Conservation (phyloP, 2,113 vertebrate species). For the Entomyzon cyanotis region DNA sequence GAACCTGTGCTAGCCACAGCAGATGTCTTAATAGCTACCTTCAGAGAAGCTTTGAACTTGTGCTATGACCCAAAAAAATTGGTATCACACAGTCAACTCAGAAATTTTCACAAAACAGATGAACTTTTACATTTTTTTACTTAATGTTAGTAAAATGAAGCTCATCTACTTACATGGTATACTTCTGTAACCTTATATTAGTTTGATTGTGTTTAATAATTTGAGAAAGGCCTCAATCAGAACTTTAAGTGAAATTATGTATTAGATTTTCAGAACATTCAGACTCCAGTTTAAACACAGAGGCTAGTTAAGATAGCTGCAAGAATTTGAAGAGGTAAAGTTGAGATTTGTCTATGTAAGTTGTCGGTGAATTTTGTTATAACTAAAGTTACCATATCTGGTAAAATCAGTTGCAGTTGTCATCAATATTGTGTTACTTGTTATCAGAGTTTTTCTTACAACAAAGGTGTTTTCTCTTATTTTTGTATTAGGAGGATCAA, state of each 20-base stretch:
- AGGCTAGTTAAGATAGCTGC: neutral
- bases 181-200: neutral
- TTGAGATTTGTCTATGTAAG: neutral
- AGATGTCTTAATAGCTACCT: neutral
- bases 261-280: neutral
- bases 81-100: neutral
- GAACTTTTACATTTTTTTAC: neutral
- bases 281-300: neutral
- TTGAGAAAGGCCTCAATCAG: neutral
- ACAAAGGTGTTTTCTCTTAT: neutral
- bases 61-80: neutral
- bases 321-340: neutral
- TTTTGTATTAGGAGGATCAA: slow-evolving; percentile 70
- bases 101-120: neutral
- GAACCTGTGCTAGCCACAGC: too few species aligned
- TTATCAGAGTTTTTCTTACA: neutral
- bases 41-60: neutral
- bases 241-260: neutral
- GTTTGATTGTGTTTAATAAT: neutral
- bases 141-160: neutral
- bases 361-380: neutral
- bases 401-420: neutral
- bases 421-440: neutral
- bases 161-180: neutral
- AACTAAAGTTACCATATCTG: neutral